Conservation (phyloP, 2,888 invertebrate genomes). For the Macropis europaea region DNA sequence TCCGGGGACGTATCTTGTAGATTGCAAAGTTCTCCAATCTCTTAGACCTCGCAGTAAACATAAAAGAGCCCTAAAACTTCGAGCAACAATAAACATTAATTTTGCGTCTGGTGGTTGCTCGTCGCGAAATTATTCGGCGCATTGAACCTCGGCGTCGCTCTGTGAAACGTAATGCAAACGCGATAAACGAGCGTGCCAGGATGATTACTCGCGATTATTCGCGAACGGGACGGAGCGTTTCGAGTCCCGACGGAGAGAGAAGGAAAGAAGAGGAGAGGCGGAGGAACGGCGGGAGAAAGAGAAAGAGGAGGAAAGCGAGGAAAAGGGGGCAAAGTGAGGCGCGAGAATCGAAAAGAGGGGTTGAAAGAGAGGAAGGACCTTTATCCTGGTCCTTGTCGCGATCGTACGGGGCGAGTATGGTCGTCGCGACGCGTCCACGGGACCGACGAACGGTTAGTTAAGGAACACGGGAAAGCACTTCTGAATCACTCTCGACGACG, state of each 20-base stretch:
- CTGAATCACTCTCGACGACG: slow-evolving; percentile 74
- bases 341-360: slow-evolving; percentile 23
- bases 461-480: slow-evolving; percentile 80
- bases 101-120: not conserved
- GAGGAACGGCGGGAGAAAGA: not conserved
- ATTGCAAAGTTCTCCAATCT: too few relatives aligned
- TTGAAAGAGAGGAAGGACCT: slow-evolving; percentile 33
- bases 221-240: slow-evolving; percentile 20
- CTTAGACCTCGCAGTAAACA: too few relatives aligned
- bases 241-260: not conserved
- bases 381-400: slow-evolving; percentile 51
- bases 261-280: not conserved
- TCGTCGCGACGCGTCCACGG: slow-evolving; percentile 60
- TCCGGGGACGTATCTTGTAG: too few relatives aligned
- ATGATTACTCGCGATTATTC: slow-evolving; percentile 31
- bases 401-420: slow-evolving; percentile 49
- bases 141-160: not conserved
- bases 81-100: not conserved
- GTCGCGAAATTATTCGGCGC: not conserved
- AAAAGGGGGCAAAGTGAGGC: not conserved
- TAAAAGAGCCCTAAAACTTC: too few relatives aligned
- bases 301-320: slow-evolving; percentile 11
- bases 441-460: slow-evolving; percentile 73
- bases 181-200: not conserved
- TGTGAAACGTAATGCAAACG: slow-evolving; percentile 7